Base-by-base conservation (phyloP, 2,113 vertebrate genomes). In the Tretioscincus oriximinensis region DNA sequence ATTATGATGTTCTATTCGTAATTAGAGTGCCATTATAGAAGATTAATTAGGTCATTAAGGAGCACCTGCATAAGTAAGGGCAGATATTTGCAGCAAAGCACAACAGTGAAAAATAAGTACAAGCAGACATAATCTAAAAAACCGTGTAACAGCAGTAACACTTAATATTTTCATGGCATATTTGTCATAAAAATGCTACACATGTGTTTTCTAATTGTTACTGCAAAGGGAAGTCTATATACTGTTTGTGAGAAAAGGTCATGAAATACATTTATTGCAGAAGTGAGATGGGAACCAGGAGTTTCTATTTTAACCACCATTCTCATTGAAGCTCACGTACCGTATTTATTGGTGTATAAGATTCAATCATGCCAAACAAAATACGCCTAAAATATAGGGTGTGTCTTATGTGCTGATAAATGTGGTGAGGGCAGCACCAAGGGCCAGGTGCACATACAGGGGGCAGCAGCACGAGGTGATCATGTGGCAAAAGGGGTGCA, bases 1-100 rank as follows among this genome's bases (percentile, higher is more conserved):
- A 20, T 71, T 35, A 67, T 58, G 64, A 69, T 81, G 83, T 80
- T 80, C 5, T 5, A 5, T 18, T 45, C 29, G 26, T 47, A 60
- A 70, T 45, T 16, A 41, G 58, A 61, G 9, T 7, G 18, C 61
- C 58, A 78, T 73, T 83, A 77, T 4, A 20, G 24, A 66, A 77
- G 75, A 66, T 78, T 83, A 78, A 83, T 73, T 77, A 78, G 68
- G 60, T 47, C 66, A 47, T 61, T 72, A 41, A 63, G 54, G 61
- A 83, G 58, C 69, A 83, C 68, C 76, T 73, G 68, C 73, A 73
- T 4, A 0, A 54, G 66, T 64, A 86, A 84, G 76, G 77, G 76
- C 61, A 82, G 3, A 16, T 80, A 65, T 76, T 78, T 65, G 75
- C 54, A 81, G 28, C 2, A 47, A 73, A 61, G 35, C 20, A 7